Evolutionary conservation across 2,113 vertebrate species (phyloP).

Genomic region (Damaliscus lunatus): DNA sequence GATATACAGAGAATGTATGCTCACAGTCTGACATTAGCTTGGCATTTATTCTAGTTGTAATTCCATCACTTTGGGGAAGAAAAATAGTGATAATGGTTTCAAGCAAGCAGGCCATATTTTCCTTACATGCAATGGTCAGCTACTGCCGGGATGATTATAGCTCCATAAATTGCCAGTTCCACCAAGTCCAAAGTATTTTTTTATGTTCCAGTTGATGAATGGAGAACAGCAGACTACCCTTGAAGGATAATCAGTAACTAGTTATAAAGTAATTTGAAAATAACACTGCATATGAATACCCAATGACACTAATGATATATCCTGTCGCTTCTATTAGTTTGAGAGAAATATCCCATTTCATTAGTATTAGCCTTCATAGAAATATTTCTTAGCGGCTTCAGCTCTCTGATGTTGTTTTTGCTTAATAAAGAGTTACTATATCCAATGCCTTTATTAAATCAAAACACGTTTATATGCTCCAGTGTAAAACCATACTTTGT

Average conservation of each 20-base stretch:
- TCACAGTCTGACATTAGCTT: not conserved
- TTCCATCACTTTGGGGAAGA: not conserved
- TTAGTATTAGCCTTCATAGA: not conserved
- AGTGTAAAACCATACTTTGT: not conserved
- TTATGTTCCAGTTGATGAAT: not conserved
- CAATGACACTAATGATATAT: not conserved
- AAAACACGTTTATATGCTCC: not conserved
- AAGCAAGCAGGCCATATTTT: not conserved
- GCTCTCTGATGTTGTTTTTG: not conserved
- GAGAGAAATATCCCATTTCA: not conserved
- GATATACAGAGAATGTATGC: not conserved
- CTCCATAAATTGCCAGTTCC: not conserved
- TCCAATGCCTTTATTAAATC: not conserved
- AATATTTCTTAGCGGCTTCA: not conserved
- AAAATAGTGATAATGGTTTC: not conserved
- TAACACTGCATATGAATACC: not conserved
- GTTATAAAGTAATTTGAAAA: slow-evolving; percentile 10
- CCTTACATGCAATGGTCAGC: not conserved
- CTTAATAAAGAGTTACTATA: not conserved
- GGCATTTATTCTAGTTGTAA: not conserved
- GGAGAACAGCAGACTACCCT: not conserved
- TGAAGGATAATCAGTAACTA: not conserved
- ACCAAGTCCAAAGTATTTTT: not conserved
- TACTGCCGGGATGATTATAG: not conserved
- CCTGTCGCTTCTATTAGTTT: not conserved